These are phyloP conservation scores for Crotalus viridis DNA, from an alignment of 2,113 vertebrate genomes.

Conservation along the genomic window DNA sequence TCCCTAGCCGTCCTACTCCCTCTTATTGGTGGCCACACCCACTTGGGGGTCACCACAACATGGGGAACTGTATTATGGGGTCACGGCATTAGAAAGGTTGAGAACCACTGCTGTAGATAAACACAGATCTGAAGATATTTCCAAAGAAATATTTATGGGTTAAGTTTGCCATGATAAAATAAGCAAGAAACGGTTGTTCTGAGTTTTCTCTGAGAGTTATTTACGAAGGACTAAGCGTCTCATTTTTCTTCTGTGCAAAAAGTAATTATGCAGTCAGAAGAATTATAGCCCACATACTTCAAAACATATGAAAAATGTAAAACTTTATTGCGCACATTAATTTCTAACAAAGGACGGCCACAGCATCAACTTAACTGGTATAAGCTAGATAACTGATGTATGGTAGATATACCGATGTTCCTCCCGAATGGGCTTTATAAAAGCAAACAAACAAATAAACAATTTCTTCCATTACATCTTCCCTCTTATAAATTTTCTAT, in stretches of 20 bases:
- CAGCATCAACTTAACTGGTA: slow-evolving; percentile 71
- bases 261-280: slow-evolving; percentile 83
- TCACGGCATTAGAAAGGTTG: no score
- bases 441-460: slow-evolving; percentile 80
- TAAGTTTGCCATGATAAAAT: slow-evolving; percentile 57
- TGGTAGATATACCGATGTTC: slow-evolving; percentile 64
- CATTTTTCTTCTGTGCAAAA: slow-evolving; percentile 82
- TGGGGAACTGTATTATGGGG: no score
- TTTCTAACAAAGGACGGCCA: slow-evolving; percentile 79
- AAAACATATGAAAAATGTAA: slow-evolving; percentile 85
- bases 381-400: slow-evolving; percentile 76
- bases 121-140: slow-evolving; percentile 53
- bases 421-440: slow-evolving; percentile 79
- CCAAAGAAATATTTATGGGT: slow-evolving; percentile 71
- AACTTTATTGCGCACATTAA: slow-evolving; percentile 84
- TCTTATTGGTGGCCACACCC: no score
- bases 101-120: neutral
- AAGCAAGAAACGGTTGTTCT: slow-evolving; percentile 73
- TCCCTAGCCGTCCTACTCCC: no score
- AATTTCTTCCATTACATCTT: slow-evolving; percentile 73
- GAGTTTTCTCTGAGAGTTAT: slow-evolving; percentile 77
- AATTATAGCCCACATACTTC: slow-evolving; percentile 80
- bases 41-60: no score
- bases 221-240: slow-evolving; percentile 79
- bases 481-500: slow-evolving; percentile 71